Base-by-base conservation (phyloP, 2,888 invertebrate genomes). In the Brachyopa scutellaris region DNA sequence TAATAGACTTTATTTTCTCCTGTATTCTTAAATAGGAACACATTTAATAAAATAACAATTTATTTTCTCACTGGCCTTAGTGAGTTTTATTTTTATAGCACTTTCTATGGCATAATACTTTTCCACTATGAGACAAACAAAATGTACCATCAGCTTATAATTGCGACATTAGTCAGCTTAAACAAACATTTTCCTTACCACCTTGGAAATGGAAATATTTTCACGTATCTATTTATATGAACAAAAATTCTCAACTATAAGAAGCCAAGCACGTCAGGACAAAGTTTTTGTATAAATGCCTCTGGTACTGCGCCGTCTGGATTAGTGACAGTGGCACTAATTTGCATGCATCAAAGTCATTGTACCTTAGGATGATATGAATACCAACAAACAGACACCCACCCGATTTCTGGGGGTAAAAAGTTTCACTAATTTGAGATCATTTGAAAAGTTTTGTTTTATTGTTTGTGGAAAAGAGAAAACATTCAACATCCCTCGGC, bases 371-470 rank as follows among this genome's bases (percentile, higher is more conserved):
- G 72, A 72, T 23, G 42, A 29, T 72, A 45, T 23, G 53, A 17
- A 17, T 15, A 9, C 45, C 17, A n/a, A 23, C 26, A 57, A 45
- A 36, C 21, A 31, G 8, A 38, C 59, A 36, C 15, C 11, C 42
- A 42, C 13, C 21, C 23, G 40, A 29, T 49, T 21, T 11, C 26
- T 31, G 49, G 42, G 57, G 66, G 42, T 62, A 79, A n/a, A n/a
- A 80, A 80, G 74, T 74, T 80, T 57, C 57, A 62, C 79, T 74
- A 80, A 80, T 80, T 80, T 69, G 33, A 51, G 80, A 80, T 69
- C 74, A 80, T 80, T 80, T 74, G 80, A 80, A 80, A 80, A 80
- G 80, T 80, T 80, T 80, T 26, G 3, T 26, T 26, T 69, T 80
- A 66, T 64, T 80, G 74, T 80, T 69, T 73, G 45, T 33, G 53